A percentile compares a stretch with the other conserved stretches of the same genome.
Evolutionary conservation across 2,888 invertebrate species (phyloP).

Genomic region (Rotaria macrura): DNA sequence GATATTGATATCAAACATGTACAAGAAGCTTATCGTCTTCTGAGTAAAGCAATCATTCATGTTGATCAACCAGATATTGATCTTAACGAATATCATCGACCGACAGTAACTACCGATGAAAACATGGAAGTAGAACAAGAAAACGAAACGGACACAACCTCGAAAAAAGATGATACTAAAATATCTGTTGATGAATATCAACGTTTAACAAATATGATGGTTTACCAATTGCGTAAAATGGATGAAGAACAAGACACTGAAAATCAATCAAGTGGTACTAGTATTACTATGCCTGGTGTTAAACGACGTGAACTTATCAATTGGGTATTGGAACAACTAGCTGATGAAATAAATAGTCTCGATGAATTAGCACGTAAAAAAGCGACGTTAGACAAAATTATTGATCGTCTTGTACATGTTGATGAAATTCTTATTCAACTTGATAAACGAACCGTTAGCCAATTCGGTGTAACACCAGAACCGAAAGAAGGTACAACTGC

Average conservation of each 20-base stretch:
- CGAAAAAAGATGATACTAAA: conserved; percentile 42
- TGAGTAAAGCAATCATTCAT: conserved; percentile 89
- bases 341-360: conserved; percentile 76
- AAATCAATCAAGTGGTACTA: conserved; percentile 33
- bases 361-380: conserved; percentile 78
- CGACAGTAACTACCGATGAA: not conserved
- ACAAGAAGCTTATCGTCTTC: conserved; percentile 72
- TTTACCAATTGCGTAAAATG: conserved; percentile 73
- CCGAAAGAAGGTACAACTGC: not conserved
- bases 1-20: conserved; percentile 75
- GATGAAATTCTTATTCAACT: conserved; percentile 33
- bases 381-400: conserved; percentile 78
- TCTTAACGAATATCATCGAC: conserved; percentile 65
- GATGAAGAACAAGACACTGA: conserved; percentile 55
- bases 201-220: conserved; percentile 75
- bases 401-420: conserved; percentile 59
- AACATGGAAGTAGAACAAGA: conserved; percentile 2
- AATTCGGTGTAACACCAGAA: conserved; percentile 23
- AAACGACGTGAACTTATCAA: conserved; percentile 70
- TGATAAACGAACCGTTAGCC: conserved; percentile 24
- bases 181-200: conserved; percentile 87
- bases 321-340: conserved; percentile 77
- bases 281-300: conserved; percentile 45
- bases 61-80: conserved; percentile 95
- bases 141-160: conserved; percentile 3